phyloP scores from a whole-genome alignment of 2,113 vertebrate genomes.

The Mus spicilegus region DNA sequence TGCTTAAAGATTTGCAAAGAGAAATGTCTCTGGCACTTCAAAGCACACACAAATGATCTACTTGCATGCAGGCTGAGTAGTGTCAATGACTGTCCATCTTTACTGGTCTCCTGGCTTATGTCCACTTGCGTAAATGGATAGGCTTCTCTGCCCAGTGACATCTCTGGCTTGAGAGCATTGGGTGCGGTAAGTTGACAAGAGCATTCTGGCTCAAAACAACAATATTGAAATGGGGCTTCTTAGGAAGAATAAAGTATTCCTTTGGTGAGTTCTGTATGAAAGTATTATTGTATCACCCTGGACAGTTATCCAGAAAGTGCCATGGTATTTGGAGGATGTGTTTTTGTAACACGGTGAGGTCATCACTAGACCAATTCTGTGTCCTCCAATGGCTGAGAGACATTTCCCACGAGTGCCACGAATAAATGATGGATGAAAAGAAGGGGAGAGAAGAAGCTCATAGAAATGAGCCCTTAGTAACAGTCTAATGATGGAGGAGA shows the following conservation, averaged over 20 bases:
- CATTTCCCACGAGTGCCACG: fast-evolving
- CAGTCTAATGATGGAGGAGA: not conserved
- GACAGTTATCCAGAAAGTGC: not conserved
- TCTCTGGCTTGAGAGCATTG: not conserved
- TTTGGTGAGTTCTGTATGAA: not conserved
- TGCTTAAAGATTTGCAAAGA: not conserved
- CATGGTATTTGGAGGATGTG: not conserved
- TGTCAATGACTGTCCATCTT: fast-evolving
- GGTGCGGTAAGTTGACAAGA: not conserved
- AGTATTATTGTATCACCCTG: not conserved
- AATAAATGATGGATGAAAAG: not conserved
- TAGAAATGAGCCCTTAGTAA: not conserved
- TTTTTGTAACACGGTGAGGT: not conserved
- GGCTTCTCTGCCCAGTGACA: not conserved
- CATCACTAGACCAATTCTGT: not conserved
- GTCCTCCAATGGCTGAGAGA: not conserved
- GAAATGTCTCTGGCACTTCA: not conserved
- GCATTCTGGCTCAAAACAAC: not conserved
- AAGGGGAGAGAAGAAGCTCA: not conserved
- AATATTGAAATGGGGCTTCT: not conserved
- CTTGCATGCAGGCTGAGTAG: not conserved
- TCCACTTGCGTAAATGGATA: not conserved
- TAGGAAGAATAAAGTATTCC: not conserved
- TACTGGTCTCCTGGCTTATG: not conserved
- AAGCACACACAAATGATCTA: not conserved